Evolutionary conservation across 2,888 invertebrate species (phyloP).

Genomic region (Nycteola revayana): DNA sequence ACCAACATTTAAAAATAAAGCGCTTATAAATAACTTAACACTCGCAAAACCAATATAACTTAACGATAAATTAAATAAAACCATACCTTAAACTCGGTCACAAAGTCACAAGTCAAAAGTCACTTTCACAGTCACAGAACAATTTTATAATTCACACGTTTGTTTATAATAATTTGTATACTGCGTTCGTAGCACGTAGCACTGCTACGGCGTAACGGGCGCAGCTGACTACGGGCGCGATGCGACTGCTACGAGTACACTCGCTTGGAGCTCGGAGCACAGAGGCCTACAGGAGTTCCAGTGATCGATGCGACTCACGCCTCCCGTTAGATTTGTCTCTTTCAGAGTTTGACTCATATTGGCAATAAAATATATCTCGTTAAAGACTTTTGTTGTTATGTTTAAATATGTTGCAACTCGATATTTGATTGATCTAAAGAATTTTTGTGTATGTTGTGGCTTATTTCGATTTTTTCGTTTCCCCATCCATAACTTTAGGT

Average conservation of each 20-base stretch:
- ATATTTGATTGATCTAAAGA: too few species aligned
- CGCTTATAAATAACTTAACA: too few species aligned
- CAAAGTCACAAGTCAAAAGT: slow-evolving; percentile 31
- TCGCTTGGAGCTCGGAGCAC: slow-evolving; percentile 31
- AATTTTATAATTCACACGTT: background rate
- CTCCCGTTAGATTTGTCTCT: slow-evolving; percentile 25
- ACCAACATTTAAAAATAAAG: too few species aligned
- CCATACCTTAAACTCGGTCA: slow-evolving; percentile 19
- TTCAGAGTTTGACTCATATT: slow-evolving; percentile 30
- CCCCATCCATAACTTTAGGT: too few species aligned
- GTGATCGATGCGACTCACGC: slow-evolving; percentile 48
- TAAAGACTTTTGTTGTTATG: too few species aligned
- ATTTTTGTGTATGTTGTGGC: too few species aligned
- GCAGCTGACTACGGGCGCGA: slow-evolving; percentile 58
- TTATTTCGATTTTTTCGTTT: too few species aligned
- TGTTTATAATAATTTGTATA: slow-evolving; percentile 19
- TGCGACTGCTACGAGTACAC: slow-evolving; percentile 50
- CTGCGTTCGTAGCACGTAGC: slow-evolving; percentile 33
- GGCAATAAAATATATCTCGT: slow-evolving; percentile 6
- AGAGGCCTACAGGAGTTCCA: slow-evolving; percentile 23
- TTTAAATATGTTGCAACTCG: too few species aligned
- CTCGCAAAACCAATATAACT: too few species aligned
- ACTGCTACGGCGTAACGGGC: slow-evolving; percentile 51
- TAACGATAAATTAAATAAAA: too few species aligned
- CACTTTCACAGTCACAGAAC: slow-evolving; percentile 31